phyloP scores from a whole-genome alignment of 2,113 vertebrate genomes.

The Scolopax mira region DNA sequence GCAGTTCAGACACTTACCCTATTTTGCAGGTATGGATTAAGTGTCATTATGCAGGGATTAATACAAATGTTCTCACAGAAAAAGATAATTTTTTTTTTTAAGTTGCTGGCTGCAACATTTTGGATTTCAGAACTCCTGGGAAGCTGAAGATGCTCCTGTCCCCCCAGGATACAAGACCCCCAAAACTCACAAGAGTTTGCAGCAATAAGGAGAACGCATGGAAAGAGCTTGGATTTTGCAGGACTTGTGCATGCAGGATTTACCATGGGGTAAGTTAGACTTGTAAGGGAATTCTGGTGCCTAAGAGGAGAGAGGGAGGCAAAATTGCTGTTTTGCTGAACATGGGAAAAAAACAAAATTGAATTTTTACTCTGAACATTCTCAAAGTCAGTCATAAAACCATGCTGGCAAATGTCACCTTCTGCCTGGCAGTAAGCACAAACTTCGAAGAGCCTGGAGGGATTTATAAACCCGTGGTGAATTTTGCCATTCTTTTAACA shows the following conservation, averaged over 20 bases:
- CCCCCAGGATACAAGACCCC: background rate
- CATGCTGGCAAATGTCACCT: conserved; percentile 47
- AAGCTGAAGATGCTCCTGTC: background rate
- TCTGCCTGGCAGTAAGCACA: conserved; percentile 43
- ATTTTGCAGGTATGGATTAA: background rate
- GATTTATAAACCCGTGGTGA: conserved; percentile 12
- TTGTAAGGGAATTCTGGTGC: background rate
- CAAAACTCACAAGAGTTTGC: background rate
- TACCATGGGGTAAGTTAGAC: background rate
- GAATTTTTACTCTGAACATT: background rate
- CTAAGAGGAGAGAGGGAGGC: background rate
- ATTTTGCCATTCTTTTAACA: conserved; percentile 40
- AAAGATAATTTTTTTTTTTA: background rate
- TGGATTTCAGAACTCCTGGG: background rate
- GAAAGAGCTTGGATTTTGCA: background rate
- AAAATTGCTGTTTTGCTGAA: conserved; percentile 36
- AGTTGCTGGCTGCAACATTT: background rate
- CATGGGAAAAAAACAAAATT: background rate
- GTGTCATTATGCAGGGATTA: background rate
- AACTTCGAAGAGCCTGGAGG: conserved; percentile 38
- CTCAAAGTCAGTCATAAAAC: conserved; percentile 41
- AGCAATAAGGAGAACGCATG: background rate
- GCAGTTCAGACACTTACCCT: background rate
- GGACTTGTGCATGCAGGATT: too few species aligned
- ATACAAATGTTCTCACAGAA: background rate